Evolutionary conservation across 2,888 invertebrate genomes (phyloP), one percentile per base, ranked within the genome.

Genomic region (Catocala sponsa): DNA sequence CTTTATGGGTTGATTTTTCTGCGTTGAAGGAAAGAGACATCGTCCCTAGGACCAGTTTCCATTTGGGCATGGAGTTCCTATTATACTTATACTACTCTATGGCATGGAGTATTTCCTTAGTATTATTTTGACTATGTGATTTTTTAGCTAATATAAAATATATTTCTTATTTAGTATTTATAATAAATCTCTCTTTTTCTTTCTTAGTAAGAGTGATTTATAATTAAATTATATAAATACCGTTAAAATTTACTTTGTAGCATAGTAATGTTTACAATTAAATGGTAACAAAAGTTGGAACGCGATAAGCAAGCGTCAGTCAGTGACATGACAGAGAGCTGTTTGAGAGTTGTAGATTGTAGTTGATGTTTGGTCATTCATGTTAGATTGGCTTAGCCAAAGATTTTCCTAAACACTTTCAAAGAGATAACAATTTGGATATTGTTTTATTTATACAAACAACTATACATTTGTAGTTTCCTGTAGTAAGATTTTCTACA

Each of bases 281-380:
- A 0, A 41, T 15, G 5, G 13, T 43, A 52, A 6, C 15, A 4
- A 41, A 0, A 41, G 25, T 57, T 65, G 73, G 57, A 73, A 75
- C 73, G 69, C 58, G 42, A 25, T 12, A 25, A 9, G 33, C 33
- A 63, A 66, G 76, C 76, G 74, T 70, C 71, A 70, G 74, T 76
- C 50, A 65, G 44, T 64, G 64, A 64, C 48, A 68, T 72, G 73
- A 73, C 68, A 68, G 60, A 55, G 59, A 62, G 59, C n/a, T n/a
- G n/a, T 62, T 56, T 51, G 63, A 55, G 49, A 51, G 41, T 55
- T 67, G 49, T 33, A 13, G n/a, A 10, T 53, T 41, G 33, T 57
- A 70, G 74, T 80, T 80, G 74, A 75, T 80, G 78, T 81, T 82
- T 81, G 80, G 73, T 47, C 70, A 53, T 70, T 76, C 73, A 25